Evolutionary conservation across 2,888 invertebrate species (phyloP).

Genomic region (Elmis aenea): DNA sequence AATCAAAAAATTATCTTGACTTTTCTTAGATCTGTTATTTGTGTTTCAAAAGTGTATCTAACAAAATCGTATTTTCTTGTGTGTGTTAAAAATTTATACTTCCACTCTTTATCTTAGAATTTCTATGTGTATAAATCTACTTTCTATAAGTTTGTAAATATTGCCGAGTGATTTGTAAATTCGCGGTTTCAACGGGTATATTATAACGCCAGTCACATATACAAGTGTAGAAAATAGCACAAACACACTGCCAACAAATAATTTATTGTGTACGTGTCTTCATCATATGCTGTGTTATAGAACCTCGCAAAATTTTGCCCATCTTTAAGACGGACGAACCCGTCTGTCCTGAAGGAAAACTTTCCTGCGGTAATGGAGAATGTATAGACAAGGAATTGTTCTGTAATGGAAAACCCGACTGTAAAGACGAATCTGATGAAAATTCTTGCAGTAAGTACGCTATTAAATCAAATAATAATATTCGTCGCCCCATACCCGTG

Average conservation of each 20-base stretch:
- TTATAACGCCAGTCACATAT: slow-evolving; percentile 24
- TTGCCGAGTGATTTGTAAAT: no score
- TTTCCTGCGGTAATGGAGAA: slow-evolving; percentile 88
- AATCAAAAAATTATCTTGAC: no score
- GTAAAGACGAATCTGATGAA: slow-evolving; percentile 92
- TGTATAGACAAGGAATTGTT: slow-evolving; percentile 88
- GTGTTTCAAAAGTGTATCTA: no score
- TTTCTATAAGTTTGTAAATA: slow-evolving; percentile 29
- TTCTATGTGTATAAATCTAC: slow-evolving; percentile 30
- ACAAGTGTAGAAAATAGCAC: slow-evolving; percentile 19
- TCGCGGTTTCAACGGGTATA: slow-evolving; percentile 9
- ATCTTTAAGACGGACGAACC: slow-evolving; percentile 91
- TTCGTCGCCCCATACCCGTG: no score
- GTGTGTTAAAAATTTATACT: no score
- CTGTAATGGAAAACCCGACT: slow-evolving; percentile 89
- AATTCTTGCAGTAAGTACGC: slow-evolving; percentile 86
- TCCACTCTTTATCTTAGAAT: no score
- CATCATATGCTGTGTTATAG: slow-evolving; percentile 51
- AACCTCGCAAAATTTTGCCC: slow-evolving; percentile 83
- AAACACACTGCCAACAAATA: slow-evolving; percentile 1
- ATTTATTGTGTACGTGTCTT: neutral
- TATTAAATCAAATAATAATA: neutral
- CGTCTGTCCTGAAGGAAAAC: slow-evolving; percentile 82
- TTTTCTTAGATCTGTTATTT: no score
- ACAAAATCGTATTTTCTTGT: no score